These are phyloP conservation scores for Pseudomyrmex flavicornis DNA, from an alignment of 1,140 invertebrate genomes.

Conservation along the genomic window DNA sequence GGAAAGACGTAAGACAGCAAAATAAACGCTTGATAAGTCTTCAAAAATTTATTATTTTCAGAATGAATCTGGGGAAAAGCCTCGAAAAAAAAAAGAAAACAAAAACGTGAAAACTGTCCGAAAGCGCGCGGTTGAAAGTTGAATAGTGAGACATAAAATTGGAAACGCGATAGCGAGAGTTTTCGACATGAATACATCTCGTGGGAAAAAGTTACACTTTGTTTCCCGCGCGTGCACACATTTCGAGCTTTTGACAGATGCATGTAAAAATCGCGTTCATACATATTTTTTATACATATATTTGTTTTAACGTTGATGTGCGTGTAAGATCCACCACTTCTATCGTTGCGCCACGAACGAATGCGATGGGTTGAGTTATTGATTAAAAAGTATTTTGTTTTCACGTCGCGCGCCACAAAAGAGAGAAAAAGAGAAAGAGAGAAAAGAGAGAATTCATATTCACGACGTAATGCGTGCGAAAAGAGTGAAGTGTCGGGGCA, in stretches of 20 bases:
- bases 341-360: constrained; percentile 10
- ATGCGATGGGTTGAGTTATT: background rate
- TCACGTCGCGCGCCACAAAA: too few species aligned
- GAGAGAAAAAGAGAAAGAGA: too few species aligned
- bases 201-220: constrained; percentile 34
- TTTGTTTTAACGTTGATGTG: constrained; percentile 35
- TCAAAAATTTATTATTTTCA: constrained; percentile 13
- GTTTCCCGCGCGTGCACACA: constrained; percentile 27
- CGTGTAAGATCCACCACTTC: constrained; percentile 11
- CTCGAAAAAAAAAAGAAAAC: constrained; percentile 3
- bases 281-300: constrained; percentile 1
- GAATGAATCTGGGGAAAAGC: constrained; percentile 4
- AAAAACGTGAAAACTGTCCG: constrained; percentile 3
- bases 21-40: background rate
- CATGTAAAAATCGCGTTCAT: background rate
- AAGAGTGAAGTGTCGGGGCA: too few species aligned
- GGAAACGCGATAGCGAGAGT: constrained; percentile 41
- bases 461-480: too few species aligned
- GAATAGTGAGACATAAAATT: constrained; percentile 48
- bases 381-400: constrained; percentile 12
- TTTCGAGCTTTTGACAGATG: constrained; percentile 37
- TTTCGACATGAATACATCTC: constrained; percentile 42
- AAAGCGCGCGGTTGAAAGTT: constrained; percentile 24
- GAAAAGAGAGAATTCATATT: too few species aligned
- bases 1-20: background rate